These are phyloP conservation scores for Holcopasites calliopsidis DNA, from an alignment of 1,140 invertebrate species.

Conservation along the genomic window DNA sequence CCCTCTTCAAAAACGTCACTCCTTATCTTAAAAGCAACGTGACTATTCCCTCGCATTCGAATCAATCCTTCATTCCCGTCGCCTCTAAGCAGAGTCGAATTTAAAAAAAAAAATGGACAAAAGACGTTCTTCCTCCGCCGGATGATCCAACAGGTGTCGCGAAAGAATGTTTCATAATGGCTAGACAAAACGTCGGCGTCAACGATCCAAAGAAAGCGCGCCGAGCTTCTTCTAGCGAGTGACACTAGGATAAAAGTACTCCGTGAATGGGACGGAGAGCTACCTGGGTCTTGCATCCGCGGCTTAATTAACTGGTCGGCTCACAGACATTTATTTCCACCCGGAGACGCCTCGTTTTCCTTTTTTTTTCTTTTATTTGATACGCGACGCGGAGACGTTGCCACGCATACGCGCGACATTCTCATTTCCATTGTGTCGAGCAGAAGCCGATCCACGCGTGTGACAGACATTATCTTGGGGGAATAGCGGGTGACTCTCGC, in stretches of 20 bases:
- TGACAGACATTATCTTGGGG: constrained; percentile 66
- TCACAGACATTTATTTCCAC: constrained; percentile 22
- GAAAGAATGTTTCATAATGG: constrained; percentile 14
- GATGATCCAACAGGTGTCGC: constrained; percentile 9
- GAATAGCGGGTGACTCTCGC: constrained; percentile 53
- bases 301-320: constrained; percentile 11
- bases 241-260: constrained; percentile 1
- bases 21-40: too few species aligned
- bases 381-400: background rate
- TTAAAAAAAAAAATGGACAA: too few species aligned
- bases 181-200: background rate
- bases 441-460: constrained; percentile 47
- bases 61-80: too few species aligned
- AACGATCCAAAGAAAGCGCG: constrained; percentile 10
- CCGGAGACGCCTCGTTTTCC: background rate
- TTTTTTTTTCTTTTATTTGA: constrained; percentile 36
- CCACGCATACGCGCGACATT: constrained; percentile 7
- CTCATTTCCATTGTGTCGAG: constrained; percentile 28
- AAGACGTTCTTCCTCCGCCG: background rate
- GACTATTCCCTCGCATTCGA: too few species aligned
- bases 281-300: background rate
- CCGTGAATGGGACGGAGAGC: background rate
- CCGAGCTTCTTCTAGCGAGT: background rate
- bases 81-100: too few species aligned
- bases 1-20: too few species aligned